Evolutionary conservation across 2,888 invertebrate genomes (phyloP), one percentile per base, ranked within the genome.

Genomic region (Lasioglossum oenotherae): DNA sequence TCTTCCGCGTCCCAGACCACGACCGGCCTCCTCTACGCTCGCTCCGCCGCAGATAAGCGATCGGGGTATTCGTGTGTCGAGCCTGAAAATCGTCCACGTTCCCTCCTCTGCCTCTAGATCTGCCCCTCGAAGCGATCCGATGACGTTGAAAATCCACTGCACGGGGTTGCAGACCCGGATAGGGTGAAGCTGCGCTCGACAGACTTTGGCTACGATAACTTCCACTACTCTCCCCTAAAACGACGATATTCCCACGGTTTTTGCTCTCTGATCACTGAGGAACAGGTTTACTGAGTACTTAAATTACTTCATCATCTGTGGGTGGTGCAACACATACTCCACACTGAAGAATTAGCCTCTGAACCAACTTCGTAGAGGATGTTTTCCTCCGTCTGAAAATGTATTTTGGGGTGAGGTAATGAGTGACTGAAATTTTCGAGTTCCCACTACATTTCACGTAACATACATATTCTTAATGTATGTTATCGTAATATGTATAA

Each of bases 1-100:
- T 84, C 86, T 88, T 89, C 78, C 83, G 73, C 82, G 80, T 87
- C 80, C 75, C 46, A 73, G 74, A 74, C 81, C 85, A 85, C 85
- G 86, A 38, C 78, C 79, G 79, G 60, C 77, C 77, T 85, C 71
- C 82, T 57, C 82, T 31, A 44, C 67, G 46, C 71, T 77, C 76
- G 73, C 71, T 80, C 69, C 44, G 27, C 10, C 44, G 49, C 16
- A 85, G 85, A 85, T 86, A 86, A 86, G 81, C 78, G 74, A 79
- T 85, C 76, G 38, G 69, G 69, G 81, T 77, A 81, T 74, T 81
- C 78, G 84, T 67, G 41, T 31, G 81, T 38, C 73, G 57, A 57
- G 75, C 53, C 49, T 76, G 75, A 69, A 83, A 83, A 84, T 78
- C 78, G 53, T 38, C 76, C 67, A 44, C 38, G 57, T 49, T 67